These are phyloP conservation scores for Chiroxiphia lanceolata DNA, from an alignment of 2,797 vertebrate genomes.

Conservation along the genomic window DNA sequence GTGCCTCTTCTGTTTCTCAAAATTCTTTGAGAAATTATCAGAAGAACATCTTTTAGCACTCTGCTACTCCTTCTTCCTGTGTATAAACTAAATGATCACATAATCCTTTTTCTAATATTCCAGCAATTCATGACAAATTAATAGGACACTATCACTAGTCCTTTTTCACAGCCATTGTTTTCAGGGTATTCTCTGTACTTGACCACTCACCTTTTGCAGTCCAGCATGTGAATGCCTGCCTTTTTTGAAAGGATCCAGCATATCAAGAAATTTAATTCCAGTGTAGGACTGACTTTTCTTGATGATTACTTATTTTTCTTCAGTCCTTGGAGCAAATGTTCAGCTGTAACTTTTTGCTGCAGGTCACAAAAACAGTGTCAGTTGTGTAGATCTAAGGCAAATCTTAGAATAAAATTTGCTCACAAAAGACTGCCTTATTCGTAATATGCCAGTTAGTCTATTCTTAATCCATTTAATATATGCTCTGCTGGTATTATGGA, in stretches of 20 bases:
- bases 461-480: neutral
- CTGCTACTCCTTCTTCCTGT: neutral
- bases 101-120: neutral
- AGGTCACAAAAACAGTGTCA: neutral
- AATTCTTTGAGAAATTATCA: neutral
- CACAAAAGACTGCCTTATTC: neutral
- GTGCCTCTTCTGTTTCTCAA: neutral
- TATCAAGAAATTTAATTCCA: neutral
- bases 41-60: neutral
- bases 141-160: neutral
- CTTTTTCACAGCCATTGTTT: neutral
- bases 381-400: neutral
- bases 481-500: rapidly evolving
- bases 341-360: neutral
- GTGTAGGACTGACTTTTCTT: neutral
- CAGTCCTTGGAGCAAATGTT: neutral
- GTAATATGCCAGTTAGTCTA: neutral
- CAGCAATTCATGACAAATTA: neutral
- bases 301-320: neutral
- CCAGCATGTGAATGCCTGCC: neutral
- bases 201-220: neutral
- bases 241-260: neutral
- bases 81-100: neutral
- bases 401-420: neutral
- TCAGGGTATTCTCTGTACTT: neutral